A percentile compares a stretch with the other conserved stretches of the same genome.
phyloP scores from a whole-genome alignment of 1,140 invertebrate species.

The Maniola jurtina region DNA sequence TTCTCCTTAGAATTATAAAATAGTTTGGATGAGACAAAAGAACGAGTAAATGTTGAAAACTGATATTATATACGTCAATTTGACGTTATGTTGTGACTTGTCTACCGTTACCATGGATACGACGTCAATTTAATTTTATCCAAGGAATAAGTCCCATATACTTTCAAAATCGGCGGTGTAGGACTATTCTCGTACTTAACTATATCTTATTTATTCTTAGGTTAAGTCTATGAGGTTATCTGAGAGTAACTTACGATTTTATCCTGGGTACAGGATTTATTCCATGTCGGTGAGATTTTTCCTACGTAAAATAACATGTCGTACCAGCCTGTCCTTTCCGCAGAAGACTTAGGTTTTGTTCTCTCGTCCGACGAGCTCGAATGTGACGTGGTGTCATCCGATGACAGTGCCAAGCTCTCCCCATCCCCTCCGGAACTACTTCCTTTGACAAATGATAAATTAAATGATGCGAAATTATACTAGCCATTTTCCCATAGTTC shows the following conservation, averaged over 20 bases:
- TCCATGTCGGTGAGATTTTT: not conserved
- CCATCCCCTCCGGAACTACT: slow-evolving; percentile 18
- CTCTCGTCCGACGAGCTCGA: slow-evolving; percentile 23
- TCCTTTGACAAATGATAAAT: not conserved
- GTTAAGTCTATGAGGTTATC: no score
- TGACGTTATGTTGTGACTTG: no score
- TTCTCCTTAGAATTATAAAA: slow-evolving; percentile 45
- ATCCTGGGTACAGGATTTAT: not conserved
- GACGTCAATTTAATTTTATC: no score
- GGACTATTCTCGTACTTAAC: no score
- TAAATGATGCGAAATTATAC: not conserved
- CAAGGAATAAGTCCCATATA: no score
- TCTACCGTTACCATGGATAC: no score
- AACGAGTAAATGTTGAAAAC: no score
- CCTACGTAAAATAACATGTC: not conserved
- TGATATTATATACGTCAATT: no score
- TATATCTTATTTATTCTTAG: no score
- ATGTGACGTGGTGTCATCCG: slow-evolving; percentile 7
- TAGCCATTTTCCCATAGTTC: no score
- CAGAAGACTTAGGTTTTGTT: slow-evolving; percentile 34
- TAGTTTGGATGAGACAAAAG: not conserved
- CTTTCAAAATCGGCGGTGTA: no score
- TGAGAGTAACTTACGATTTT: no score
- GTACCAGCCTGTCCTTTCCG: slow-evolving; percentile 44
- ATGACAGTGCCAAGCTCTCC: slow-evolving; percentile 31